Evolutionary conservation across 2,888 invertebrate genomes (phyloP), one percentile per base, ranked within the genome.

Genomic region (Scrobipalpa atriplicella): DNA sequence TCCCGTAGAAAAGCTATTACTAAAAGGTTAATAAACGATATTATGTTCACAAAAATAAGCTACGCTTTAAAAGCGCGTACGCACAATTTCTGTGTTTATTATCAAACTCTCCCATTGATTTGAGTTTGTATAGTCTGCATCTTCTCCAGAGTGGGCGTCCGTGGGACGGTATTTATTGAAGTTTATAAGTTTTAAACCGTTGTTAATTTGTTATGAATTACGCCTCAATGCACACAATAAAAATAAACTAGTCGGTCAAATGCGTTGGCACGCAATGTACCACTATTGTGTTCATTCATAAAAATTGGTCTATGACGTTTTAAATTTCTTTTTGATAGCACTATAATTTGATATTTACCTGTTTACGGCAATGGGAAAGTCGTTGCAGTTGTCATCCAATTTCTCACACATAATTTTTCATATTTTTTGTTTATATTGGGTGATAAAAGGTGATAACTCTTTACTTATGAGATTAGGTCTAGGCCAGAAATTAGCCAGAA

Each of bases 161-260:
- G 83, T 84, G 76, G 81, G 84, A 19, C 52, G 78, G 64, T 77
- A 71, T 79, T 82, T 80, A 79, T 78, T 73, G 68, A 64, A 66
- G 69, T 71, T 21, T 75, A 75, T 75, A 74, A 73, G 71, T 69
- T 72, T 69, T 70, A 73, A 65, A 69, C 61, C 56, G 70, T 71
- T 66, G 56, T 70, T 62, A 67, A 72, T 66, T 69, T 67, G 68
- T 74, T 71, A 68, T 67, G 64, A 77, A 77, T 77, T 70, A 67
- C 69, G 70, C 69, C 68, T 72, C 68, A 51, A 43, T 38, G 8
- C 61, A 41, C 19, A 62, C 41, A 21, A 64, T 38, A 51, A 66
- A 60, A 21, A 41, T n/a, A 39, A 13, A 51, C 38, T 16, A 18
- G 11, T 41, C 18, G 41, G 41, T 41, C 61, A 18, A 61, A 11